phyloP scores from a whole-genome alignment of 2,113 vertebrate genomes.

The Camelus dromedarius region DNA sequence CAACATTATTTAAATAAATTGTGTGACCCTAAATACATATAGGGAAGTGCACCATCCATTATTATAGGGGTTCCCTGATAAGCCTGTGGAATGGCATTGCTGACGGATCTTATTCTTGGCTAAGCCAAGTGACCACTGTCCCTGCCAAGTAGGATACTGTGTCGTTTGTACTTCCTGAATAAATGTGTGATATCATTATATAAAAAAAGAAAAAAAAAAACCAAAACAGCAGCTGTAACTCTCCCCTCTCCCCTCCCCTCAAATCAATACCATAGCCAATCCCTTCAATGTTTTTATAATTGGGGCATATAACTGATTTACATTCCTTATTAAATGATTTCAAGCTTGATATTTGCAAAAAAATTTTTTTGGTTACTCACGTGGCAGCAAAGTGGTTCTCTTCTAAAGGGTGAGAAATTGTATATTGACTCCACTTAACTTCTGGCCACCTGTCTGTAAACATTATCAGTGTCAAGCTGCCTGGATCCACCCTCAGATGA shows the following conservation, averaged over 20 bases:
- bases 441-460: constrained; percentile 59
- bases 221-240: constrained; percentile 71
- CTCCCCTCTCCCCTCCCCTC: fast-evolving
- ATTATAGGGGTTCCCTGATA: constrained; percentile 67
- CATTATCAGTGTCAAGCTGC: fast-evolving
- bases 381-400: constrained; percentile 64
- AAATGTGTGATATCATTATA: constrained; percentile 70
- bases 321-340: constrained; percentile 86
- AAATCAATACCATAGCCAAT: constrained; percentile 75
- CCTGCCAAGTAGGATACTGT: constrained; percentile 64
- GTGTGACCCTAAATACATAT: constrained; percentile 83
- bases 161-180: constrained; percentile 73
- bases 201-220: neutral
- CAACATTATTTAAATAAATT: constrained; percentile 88
- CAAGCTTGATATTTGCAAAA: constrained; percentile 79
- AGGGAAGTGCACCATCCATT: constrained; percentile 79
- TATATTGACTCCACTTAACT: constrained; percentile 75
- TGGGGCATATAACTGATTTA: constrained; percentile 85
- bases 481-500: neutral
- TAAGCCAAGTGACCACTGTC: constrained; percentile 71
- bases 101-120: constrained; percentile 70
- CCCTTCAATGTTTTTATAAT: constrained; percentile 83
- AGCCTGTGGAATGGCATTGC: constrained; percentile 51
- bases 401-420: constrained; percentile 78
- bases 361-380: constrained; percentile 59